Percentiles rank a stretch among this genome's conserved stretches.
Evolutionary conservation across 2,797 vertebrate genomes (phyloP).

Genomic region (Brachyalestes nurse): DNA sequence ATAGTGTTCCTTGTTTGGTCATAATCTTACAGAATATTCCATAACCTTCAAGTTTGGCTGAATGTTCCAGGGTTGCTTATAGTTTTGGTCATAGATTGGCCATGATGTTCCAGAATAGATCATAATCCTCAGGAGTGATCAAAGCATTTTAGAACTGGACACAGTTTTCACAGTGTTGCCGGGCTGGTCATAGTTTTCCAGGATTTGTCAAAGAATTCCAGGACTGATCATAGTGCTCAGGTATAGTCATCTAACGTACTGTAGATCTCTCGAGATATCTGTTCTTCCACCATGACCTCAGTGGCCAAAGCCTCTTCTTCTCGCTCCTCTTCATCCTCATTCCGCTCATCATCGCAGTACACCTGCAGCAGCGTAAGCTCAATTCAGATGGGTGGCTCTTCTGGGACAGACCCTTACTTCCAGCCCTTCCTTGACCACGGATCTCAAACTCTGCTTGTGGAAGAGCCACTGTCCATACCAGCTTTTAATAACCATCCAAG

Average conservation of each 20-base stretch:
- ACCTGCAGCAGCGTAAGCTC: conserved; percentile 72
- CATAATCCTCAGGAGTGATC: not conserved
- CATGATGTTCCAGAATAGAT: not conserved
- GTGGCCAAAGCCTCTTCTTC: conserved; percentile 69
- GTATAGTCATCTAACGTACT: not conserved
- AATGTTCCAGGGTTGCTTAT: not conserved
- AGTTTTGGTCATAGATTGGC: not conserved
- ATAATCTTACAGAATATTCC: not conserved
- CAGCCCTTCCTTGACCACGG: conserved; percentile 70
- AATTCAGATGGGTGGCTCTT: conserved; percentile 66
- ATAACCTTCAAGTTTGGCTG: not conserved
- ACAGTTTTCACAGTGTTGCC: not conserved
- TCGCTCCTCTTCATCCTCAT: conserved; percentile 67
- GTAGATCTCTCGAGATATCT: not conserved
- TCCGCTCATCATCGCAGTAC: conserved; percentile 69
- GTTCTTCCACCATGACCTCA: conserved; percentile 64
- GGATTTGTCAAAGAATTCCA: not conserved
- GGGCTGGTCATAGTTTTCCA: not conserved
- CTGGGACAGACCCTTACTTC: conserved; percentile 64
- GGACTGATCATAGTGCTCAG: not conserved
- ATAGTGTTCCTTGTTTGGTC: no score
- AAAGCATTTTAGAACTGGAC: not conserved
- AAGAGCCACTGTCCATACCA: conserved; percentile 62
- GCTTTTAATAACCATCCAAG: conserved; percentile 62
- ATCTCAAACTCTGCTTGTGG: conserved; percentile 65